Percentiles rank a stretch among this genome's conserved stretches.
phyloP scores from a whole-genome alignment of 2,888 invertebrate genomes.

The Anthrax anthrax region DNA sequence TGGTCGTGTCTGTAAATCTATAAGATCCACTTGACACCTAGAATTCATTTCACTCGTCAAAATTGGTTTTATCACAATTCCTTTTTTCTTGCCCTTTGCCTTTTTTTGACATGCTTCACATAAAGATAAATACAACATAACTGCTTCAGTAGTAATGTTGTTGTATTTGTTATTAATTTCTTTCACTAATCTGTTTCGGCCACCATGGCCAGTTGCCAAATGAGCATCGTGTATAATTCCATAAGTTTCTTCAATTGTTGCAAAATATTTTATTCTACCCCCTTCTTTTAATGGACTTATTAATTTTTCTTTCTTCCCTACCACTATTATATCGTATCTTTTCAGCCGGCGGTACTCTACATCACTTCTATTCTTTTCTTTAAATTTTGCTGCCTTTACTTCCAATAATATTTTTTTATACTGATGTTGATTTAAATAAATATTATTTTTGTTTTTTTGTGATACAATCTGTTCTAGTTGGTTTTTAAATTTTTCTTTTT shows the following conservation, averaged over 20 bases:
- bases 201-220: slow-evolving; percentile 9
- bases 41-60: neutral
- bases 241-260: slow-evolving; percentile 8
- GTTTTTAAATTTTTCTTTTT: no score
- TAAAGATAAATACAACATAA: slow-evolving; percentile 9
- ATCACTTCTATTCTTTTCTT: no score
- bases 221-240: slow-evolving; percentile 8
- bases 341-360: slow-evolving; percentile 7
- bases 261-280: neutral
- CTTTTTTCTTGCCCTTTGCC: slow-evolving; percentile 2
- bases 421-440: no score
- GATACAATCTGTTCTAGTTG: no score
- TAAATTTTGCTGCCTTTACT: no score
- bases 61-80: neutral
- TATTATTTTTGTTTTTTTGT: no score
- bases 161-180: slow-evolving; percentile 10
- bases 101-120: slow-evolving; percentile 11
- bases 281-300: neutral
- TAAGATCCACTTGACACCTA: neutral
- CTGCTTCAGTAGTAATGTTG: slow-evolving; percentile 10
- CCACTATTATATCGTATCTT: slow-evolving; percentile 7
- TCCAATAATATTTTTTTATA: no score
- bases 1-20: neutral
- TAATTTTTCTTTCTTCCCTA: slow-evolving; percentile 4
- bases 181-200: slow-evolving; percentile 10